Evolutionary conservation across 2,888 invertebrate genomes (phyloP).

Genomic region (Drosophila mimica): DNA sequence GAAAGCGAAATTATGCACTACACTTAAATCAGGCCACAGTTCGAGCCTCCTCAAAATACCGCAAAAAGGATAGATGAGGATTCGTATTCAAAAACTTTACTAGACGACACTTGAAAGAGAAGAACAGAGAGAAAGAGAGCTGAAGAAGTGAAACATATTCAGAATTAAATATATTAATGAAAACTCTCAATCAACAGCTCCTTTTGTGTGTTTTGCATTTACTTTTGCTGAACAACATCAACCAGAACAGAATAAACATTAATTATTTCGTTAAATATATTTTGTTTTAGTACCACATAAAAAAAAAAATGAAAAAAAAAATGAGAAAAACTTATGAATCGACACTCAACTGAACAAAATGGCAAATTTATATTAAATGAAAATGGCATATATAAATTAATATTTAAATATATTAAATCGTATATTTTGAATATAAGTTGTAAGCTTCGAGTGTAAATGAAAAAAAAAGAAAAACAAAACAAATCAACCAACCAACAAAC

Average conservation of each 20-base stretch:
- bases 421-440: slow-evolving; percentile 58
- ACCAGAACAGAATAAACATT: slow-evolving; percentile 16
- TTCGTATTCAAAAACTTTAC: background rate
- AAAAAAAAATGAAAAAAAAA: slow-evolving; percentile 1
- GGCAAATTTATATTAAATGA: slow-evolving; percentile 69
- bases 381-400: slow-evolving; percentile 50
- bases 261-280: slow-evolving; percentile 39
- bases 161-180: background rate
- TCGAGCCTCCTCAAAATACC: background rate
- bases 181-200: slow-evolving; percentile 11
- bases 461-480: slow-evolving; percentile 16
- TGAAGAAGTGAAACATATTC: background rate
- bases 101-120: slow-evolving; percentile 13
- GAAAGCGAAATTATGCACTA: slow-evolving; percentile 48
- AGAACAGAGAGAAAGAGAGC: background rate
- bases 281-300: slow-evolving; percentile 20
- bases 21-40: slow-evolving; percentile 27
- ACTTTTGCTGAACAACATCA: slow-evolving; percentile 36
- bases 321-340: slow-evolving; percentile 34
- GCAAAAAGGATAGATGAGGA: background rate
- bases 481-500: slow-evolving; percentile 14
- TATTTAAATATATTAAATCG: slow-evolving; percentile 58
- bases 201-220: slow-evolving; percentile 45
- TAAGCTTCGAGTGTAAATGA: slow-evolving; percentile 59
- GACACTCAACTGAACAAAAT: slow-evolving; percentile 63